phyloP scores from a whole-genome alignment of 2,888 invertebrate genomes.

The Oxyteleia sp. region DNA sequence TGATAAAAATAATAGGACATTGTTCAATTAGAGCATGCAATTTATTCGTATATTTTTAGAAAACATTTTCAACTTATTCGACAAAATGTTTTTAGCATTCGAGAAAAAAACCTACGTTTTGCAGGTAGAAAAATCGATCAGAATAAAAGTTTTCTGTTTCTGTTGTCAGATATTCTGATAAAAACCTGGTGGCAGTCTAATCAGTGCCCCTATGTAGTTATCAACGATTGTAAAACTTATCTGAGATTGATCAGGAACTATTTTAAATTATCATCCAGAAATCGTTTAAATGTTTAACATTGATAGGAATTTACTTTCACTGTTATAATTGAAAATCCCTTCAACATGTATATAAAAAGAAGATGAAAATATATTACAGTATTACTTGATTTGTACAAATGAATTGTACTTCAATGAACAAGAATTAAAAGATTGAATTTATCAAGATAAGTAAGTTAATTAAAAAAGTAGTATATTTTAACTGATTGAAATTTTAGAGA shows the following conservation, averaged over 20 bases:
- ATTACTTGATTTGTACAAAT: too few species aligned
- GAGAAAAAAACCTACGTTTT: slow-evolving; percentile 40
- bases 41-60: slow-evolving; percentile 37
- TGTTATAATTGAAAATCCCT: too few species aligned
- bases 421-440: too few species aligned
- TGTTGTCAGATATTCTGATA: slow-evolving; percentile 44
- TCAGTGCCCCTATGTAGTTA: slow-evolving; percentile 21
- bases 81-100: too few species aligned
- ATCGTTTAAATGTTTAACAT: too few species aligned
- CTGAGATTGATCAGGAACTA: slow-evolving; percentile 44
- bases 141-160: slow-evolving; percentile 44
- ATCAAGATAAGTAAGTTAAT: too few species aligned
- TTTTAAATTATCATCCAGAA: slow-evolving; percentile 50
- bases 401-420: too few species aligned
- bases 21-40: slow-evolving; percentile 49
- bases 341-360: too few species aligned
- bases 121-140: slow-evolving; percentile 50
- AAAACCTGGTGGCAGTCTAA: slow-evolving; percentile 30
- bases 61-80: slow-evolving; percentile 54
- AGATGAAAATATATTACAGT: too few species aligned
- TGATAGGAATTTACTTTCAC: too few species aligned
- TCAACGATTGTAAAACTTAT: slow-evolving; percentile 47
- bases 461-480: too few species aligned
- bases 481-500: too few species aligned
- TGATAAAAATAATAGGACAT: slow-evolving; percentile 61